These are phyloP conservation scores for Ligdia adustata DNA, from an alignment of 2,888 invertebrate genomes.

Conservation along the genomic window DNA sequence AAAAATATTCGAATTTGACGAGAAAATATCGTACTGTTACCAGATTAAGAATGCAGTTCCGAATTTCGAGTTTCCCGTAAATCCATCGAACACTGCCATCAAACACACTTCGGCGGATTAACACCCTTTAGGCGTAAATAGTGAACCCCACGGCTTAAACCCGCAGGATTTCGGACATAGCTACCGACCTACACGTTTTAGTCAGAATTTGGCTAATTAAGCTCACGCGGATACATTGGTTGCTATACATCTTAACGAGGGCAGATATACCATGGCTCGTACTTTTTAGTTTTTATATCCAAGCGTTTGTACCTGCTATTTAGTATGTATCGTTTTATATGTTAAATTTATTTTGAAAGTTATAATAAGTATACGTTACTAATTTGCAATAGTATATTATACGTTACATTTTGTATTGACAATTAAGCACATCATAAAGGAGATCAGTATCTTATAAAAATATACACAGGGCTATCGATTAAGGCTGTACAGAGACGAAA, in stretches of 20 bases:
- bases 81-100: background rate
- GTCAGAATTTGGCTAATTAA: constrained; percentile 23
- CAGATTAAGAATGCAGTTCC: background rate
- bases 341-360: no score
- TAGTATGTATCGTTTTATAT: no score
- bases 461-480: no score
- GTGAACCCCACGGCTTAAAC: constrained; percentile 6
- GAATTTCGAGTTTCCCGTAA: constrained; percentile 1
- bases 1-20: background rate
- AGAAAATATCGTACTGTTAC: no score
- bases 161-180: background rate
- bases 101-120: background rate
- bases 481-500: no score
- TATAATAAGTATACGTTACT: no score
- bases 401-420: background rate
- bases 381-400: no score
- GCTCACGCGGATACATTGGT: constrained; percentile 21
- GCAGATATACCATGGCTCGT: no score
- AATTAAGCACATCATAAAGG: no score
- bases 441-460: no score
- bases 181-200: background rate
- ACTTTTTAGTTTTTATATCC: no score
- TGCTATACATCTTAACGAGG: constrained; percentile 5
- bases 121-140: constrained; percentile 2
- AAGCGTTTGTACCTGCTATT: no score